Conservation (phyloP, 2,888 invertebrate genomes). For the Drosophila subsilvestris region DNA sequence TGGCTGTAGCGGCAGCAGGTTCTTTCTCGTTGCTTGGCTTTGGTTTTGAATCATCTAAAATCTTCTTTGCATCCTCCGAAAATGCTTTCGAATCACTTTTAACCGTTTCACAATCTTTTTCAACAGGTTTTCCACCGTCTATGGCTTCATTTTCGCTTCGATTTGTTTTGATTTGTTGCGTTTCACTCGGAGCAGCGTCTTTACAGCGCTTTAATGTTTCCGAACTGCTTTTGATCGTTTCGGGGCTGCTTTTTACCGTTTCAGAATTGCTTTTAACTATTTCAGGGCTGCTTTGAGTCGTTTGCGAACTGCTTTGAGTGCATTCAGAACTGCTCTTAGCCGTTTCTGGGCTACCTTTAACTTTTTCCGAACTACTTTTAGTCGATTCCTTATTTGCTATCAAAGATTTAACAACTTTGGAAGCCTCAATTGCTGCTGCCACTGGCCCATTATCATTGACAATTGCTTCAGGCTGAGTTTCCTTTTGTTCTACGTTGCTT, state of each 20-base stretch:
- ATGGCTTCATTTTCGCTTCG: neutral
- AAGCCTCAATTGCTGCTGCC: neutral
- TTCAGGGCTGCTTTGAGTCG: neutral
- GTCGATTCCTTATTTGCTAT: neutral
- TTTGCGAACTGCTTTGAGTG: neutral
- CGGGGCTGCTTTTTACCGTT: neutral
- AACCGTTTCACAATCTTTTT: conserved; percentile 1
- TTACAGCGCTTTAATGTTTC: neutral
- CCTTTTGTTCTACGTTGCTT: neutral
- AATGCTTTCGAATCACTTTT: neutral
- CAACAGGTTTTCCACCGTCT: conserved; percentile 1
- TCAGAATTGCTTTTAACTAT: neutral
- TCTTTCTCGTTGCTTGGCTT: neutral
- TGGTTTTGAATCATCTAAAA: neutral
- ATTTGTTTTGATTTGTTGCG: neutral
- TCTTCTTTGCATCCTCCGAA: neutral
- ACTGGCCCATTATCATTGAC: neutral
- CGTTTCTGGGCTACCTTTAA: neutral
- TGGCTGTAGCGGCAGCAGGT: neutral
- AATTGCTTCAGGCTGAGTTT: conserved; percentile 33
- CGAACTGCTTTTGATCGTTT: neutral
- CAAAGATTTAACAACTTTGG: neutral
- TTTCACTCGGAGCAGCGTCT: neutral
- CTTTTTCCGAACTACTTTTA: neutral
- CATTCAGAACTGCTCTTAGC: neutral